Base-by-base conservation (phyloP, 2,113 vertebrate species). In the Hylia prasina region DNA sequence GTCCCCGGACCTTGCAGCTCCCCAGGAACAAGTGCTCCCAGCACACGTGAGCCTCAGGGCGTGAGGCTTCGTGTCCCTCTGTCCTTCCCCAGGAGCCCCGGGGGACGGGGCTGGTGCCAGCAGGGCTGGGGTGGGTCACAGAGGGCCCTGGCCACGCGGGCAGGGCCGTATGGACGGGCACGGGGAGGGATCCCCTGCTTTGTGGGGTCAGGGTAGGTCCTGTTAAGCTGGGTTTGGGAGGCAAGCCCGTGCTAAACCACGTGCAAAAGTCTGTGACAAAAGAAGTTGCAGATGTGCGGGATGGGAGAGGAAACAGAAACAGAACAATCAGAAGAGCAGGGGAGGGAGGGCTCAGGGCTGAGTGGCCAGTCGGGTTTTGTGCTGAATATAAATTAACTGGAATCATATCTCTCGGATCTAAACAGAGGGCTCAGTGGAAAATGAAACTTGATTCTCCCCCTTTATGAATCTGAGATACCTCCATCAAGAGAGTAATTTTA, bases 141-240 rank as follows among this genome's bases (percentile, higher is more conserved):
- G 15, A 24, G 56, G 10, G 40, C 50, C 8, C 0, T 0, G 11
- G 65, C 37, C 45, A 4, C 0, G 0, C 4, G 0, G 30, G 21
- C 45, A 37, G 39, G 5, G 48, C 50, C 6, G 7, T 0, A 0
- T 0, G 53, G 44, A 3, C 31, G 17, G 39, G 69, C 15, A 2
- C 1, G 27, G 70, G 48, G 11, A 27, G 19, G 54, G 48, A 17
- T 56, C 15, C 24, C 35, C 71, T 50, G 84, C 54, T 25, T 30
- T 3, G 12, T 31, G 71, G 22, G 10, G 35, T 31, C 60, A 18
- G 54, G 24, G 27, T 18, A 4, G 11, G 45, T 11, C 51, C 2
- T 0, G 6, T 1, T 45, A 1, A 15, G 30, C 33, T 5, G 73
- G 56, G 28, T 25, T 72, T n/a, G n/a, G 72, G 45, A 61, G 60